Percentiles rank a stretch among this genome's conserved stretches.
Conservation (phyloP, 2,888 invertebrate genomes). For the Cephus sareptanus region DNA sequence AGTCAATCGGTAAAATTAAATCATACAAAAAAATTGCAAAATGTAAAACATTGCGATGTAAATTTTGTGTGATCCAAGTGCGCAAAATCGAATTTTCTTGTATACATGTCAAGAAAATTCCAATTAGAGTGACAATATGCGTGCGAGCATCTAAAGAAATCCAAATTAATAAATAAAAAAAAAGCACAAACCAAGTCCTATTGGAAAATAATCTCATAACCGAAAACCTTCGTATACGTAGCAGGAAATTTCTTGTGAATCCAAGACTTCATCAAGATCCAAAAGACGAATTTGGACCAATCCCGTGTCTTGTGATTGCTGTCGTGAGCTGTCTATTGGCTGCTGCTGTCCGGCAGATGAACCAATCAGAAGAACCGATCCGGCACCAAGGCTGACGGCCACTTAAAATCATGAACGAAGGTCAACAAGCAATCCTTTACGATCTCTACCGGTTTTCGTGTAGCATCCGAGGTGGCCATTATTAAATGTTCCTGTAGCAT, state of each 20-base stretch:
- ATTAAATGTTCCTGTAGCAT: constrained; percentile 1
- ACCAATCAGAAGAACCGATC: constrained; percentile 58
- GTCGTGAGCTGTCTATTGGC: constrained; percentile 32
- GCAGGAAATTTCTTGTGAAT: constrained; percentile 60
- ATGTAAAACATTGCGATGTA: too few species aligned
- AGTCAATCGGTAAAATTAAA: too few species aligned
- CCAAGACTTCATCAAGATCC: constrained; percentile 48
- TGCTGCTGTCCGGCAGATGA: constrained; percentile 44
- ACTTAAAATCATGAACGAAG: constrained; percentile 60
- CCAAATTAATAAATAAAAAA: neutral
- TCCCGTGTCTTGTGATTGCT: constrained; percentile 62
- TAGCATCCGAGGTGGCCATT: neutral
- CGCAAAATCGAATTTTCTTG: neutral
- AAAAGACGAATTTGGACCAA: constrained; percentile 58
- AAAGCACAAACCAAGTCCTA: neutral
- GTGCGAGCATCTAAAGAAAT: neutral
- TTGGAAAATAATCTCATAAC: neutral
- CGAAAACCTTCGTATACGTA: constrained; percentile 60
- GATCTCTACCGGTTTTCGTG: neutral
- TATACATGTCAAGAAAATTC: neutral
- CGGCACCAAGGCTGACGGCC: constrained; percentile 62
- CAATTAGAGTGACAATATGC: neutral
- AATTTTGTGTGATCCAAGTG: neutral
- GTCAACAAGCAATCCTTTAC: constrained; percentile 41
- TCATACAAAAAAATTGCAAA: too few species aligned